phyloP scores from a whole-genome alignment of 2,113 vertebrate species.

The Muscicapa adusta region DNA sequence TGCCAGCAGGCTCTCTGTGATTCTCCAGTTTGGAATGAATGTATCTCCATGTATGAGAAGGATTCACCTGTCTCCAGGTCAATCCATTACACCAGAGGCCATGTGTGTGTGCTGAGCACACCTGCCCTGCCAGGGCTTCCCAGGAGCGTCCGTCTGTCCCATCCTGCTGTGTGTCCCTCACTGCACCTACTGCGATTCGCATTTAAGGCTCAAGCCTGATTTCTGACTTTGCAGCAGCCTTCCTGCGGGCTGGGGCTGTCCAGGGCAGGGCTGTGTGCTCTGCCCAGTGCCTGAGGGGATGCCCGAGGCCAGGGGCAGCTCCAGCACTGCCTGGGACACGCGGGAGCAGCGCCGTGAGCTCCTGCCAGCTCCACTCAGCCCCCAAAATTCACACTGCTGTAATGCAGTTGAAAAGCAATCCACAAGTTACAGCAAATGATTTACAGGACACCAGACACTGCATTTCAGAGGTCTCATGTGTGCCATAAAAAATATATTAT shows the following conservation, averaged over 20 bases:
- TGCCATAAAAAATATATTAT: constrained; percentile 71
- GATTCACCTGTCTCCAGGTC: background rate
- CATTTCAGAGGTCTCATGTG: constrained; percentile 71
- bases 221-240: background rate
- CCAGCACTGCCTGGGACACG: background rate
- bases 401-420: constrained; percentile 56
- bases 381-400: constrained; percentile 21
- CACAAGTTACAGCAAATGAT: constrained; percentile 59
- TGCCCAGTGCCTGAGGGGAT: rapidly evolving
- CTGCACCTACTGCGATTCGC: background rate
- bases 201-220: background rate
- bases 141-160: rapidly evolving
- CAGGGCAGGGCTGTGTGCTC: rapidly evolving
- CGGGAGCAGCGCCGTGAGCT: background rate
- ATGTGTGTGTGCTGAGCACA: rapidly evolving
- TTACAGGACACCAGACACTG: constrained; percentile 66
- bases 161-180: background rate
- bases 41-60: background rate
- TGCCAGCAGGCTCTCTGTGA: background rate
- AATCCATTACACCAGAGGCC: background rate
- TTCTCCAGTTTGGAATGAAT: background rate
- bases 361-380: background rate
- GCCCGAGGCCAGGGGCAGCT: background rate
- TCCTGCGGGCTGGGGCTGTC: background rate
- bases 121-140: background rate